phyloP scores from a whole-genome alignment of 1,140 invertebrate genomes.

The Yoshiicerus persimilis region DNA sequence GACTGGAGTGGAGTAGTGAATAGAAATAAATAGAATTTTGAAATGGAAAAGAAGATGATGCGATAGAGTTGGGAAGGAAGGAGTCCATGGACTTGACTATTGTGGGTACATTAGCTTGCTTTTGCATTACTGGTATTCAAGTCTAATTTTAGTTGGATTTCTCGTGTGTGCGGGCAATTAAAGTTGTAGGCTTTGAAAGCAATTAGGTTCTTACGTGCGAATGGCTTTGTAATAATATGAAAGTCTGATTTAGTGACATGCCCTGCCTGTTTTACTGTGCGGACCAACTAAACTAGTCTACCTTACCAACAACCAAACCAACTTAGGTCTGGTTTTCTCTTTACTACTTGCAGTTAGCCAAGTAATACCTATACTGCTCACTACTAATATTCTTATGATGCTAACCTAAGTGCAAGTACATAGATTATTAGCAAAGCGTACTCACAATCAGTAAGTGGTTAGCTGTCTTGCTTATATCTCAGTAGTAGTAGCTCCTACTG shows the following conservation, averaged over 20 bases:
- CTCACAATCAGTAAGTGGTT: not conserved
- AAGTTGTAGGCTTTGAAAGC: slow-evolving; percentile 38
- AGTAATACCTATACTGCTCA: too few relatives aligned
- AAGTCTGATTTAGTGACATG: slow-evolving; percentile 31
- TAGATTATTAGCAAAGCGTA: not conserved
- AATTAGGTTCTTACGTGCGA: slow-evolving; percentile 45
- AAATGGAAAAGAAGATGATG: slow-evolving; percentile 14
- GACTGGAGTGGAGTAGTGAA: not conserved
- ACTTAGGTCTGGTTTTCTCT: not conserved
- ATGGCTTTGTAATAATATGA: slow-evolving; percentile 25
- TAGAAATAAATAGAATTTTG: not conserved
- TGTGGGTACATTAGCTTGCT: not conserved
- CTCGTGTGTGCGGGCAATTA: slow-evolving; percentile 38
- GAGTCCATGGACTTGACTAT: not conserved
- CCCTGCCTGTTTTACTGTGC: slow-evolving; percentile 12
- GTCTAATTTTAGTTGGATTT: slow-evolving; percentile 25
- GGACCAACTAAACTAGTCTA: not conserved
- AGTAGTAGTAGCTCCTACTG: not conserved
- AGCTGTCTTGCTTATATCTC: not conserved
- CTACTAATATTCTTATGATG: too few relatives aligned
- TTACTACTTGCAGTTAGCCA: not conserved
- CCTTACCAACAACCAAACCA: not conserved
- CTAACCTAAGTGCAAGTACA: not conserved
- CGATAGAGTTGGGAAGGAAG: not conserved
- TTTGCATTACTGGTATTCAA: not conserved